These are phyloP conservation scores for Montipora cactus DNA, from an alignment of 64 coral and sea anemone species.

Conservation along the genomic window DNA sequence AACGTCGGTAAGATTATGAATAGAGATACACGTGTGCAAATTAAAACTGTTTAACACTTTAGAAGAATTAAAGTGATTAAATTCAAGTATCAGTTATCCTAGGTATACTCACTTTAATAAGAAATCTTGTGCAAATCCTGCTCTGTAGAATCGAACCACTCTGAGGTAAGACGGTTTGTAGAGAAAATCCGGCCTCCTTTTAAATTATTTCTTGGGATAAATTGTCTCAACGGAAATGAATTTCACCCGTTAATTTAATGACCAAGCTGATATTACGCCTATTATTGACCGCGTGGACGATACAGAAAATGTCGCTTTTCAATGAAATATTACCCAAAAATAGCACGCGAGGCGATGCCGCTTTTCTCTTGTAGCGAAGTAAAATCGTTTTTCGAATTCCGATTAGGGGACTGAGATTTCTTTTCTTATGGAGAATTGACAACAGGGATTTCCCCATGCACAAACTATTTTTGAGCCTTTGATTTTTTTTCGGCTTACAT, in stretches of 20 bases:
- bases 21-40: background rate
- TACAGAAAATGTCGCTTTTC: background rate
- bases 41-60: background rate
- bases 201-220: background rate
- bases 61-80: background rate
- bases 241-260: background rate
- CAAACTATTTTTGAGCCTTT: background rate
- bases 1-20: background rate
- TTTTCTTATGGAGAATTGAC: background rate
- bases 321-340: background rate
- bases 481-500: background rate
- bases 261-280: background rate
- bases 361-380: background rate
- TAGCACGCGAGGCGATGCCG: background rate
- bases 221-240: conserved; percentile 16
- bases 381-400: background rate
- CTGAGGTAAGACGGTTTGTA: background rate
- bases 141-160: background rate
- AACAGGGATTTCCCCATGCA: background rate
- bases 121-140: background rate
- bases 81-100: background rate
- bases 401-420: background rate
- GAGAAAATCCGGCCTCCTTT: background rate
- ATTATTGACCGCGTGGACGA: background rate
- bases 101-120: background rate